Base-by-base conservation (phyloP, 2,888 invertebrate genomes). In the Coecobrya sp. region DNA sequence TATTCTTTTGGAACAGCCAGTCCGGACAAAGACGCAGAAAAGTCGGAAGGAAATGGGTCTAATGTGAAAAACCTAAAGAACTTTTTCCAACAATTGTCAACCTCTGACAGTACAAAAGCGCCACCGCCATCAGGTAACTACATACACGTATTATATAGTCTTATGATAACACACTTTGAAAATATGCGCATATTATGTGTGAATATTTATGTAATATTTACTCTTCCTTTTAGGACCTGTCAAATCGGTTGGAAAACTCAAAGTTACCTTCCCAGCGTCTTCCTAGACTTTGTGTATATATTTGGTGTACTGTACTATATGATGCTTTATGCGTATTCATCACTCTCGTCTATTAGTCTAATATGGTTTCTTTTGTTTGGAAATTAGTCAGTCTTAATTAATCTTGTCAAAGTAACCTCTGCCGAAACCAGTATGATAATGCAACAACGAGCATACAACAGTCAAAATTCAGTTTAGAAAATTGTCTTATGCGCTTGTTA, bases 31-130 rank as follows among this genome's bases (percentile, higher is more conserved):
- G 76, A 76, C 10, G 11, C 45, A 25, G 19, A 36, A 19, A 19
- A 25, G 25, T 2, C 36, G 11, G 73, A 73, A 19, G 76, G 52
- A 49, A 25, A 16, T 49, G 91, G 76, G 13, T 89, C 93, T 7
- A 89, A 89, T 30, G 93, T 93, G 8, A 92, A 90, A 62, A 92
- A 92, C 25, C 62, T 93, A 13, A 91, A 86, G 55, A 91, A 92
- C 22, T 90, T 92, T 59, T 93, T 93, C 82, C 93, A 93, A 55
- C 85, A 36, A 7, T 85, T 93, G 89, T 91, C 92, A 1, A 88
- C 76, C 13, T 30, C 79, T 19, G 89, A 81, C 5, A 84, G 62
- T 27, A 68, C 52, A 4, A 16, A 79, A n/a, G 30, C 93, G 5
- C 36, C 91, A 36, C 59, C 87, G 0, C 81, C 91, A 76, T 22